Evolutionary conservation across 2,797 vertebrate species (phyloP).

Genomic region (Vespertilio murinus): DNA sequence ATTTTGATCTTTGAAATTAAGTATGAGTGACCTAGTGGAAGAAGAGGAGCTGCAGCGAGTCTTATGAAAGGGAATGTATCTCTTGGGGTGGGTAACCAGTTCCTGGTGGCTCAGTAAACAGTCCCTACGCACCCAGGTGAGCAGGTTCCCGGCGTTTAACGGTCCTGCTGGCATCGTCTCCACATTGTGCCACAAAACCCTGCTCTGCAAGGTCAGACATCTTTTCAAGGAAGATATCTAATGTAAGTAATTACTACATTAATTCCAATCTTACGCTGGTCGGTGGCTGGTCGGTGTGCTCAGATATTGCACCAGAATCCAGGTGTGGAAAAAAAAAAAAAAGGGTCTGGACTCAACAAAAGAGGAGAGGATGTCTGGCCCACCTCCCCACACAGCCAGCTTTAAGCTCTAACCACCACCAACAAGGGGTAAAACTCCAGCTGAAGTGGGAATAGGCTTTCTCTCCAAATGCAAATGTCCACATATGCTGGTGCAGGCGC

Average conservation of each 20-base stretch:
- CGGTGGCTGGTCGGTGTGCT: background rate
- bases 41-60: background rate
- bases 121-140: background rate
- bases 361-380: conserved; percentile 27
- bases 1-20: conserved; percentile 77
- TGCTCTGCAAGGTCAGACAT: conserved; percentile 9
- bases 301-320: background rate
- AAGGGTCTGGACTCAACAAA: conserved; percentile 1
- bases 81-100: background rate
- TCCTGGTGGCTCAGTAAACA: background rate
- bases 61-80: background rate
- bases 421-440: conserved; percentile 74
- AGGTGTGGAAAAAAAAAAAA: conserved; percentile 56
- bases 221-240: conserved; percentile 1
- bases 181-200: background rate
- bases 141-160: background rate
- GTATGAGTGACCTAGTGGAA: conserved; percentile 31
- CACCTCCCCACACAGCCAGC: conserved; percentile 41
- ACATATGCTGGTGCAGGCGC: conserved; percentile 77
- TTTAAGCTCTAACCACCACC: conserved; percentile 62
- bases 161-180: background rate
- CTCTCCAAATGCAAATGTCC: conserved; percentile 81
- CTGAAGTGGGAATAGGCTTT: conserved; percentile 68
- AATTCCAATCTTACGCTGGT: background rate
- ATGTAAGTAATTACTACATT: background rate